These are phyloP conservation scores for Hydropotes inermis DNA, from an alignment of 2,113 vertebrate genomes.

Conservation along the genomic window DNA sequence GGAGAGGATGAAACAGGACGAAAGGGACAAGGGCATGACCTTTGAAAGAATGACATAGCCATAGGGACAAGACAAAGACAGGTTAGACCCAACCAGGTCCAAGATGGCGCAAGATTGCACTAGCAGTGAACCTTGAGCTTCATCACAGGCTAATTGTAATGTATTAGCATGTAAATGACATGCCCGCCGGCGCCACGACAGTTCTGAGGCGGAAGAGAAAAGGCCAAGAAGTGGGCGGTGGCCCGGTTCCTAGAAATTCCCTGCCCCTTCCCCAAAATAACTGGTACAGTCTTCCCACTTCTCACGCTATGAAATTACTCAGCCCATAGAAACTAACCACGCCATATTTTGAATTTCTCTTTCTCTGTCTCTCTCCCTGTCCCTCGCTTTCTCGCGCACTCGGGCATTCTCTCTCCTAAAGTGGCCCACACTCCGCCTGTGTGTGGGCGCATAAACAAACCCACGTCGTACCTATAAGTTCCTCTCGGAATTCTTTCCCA, in stretches of 20 bases:
- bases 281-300: background rate
- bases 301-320: background rate
- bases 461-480: background rate
- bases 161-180: background rate
- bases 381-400: background rate
- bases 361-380: background rate
- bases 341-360: background rate
- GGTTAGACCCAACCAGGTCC: background rate
- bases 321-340: background rate
- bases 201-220: background rate
- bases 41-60: background rate
- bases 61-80: background rate
- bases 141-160: background rate
- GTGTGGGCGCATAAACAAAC: background rate
- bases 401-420: background rate
- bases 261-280: background rate
- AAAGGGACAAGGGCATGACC: background rate
- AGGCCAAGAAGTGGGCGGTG: background rate
- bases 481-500: background rate
- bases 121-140: background rate
- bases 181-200: background rate
- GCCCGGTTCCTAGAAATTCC: background rate
- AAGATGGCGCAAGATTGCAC: background rate
- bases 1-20: background rate
- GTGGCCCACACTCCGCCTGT: background rate